Evolutionary conservation across 2,888 invertebrate species (phyloP), one percentile per base, ranked within the genome.

Genomic region (Luperina testacea): DNA sequence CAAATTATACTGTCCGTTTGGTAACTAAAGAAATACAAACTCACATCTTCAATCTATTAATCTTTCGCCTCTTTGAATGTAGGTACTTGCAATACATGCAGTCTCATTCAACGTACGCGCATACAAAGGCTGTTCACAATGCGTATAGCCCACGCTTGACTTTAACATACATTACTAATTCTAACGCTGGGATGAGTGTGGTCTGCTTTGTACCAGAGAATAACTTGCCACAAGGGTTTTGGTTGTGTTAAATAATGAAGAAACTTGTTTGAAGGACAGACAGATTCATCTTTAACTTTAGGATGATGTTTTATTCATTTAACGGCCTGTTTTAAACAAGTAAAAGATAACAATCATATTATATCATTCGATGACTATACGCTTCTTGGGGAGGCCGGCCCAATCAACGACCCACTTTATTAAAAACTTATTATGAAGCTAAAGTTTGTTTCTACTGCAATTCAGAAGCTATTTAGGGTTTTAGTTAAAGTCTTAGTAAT

Each of bases 141-240:
- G 74, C 63, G 27, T 51, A 38, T 57, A 2, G 80, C 87, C 85
- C 84, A 85, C 85, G 87, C 84, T 51, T 69, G 32, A 20, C 15
- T 63, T 65, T 64, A 63, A 42, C 71, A 82, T 72, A 75, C 63
- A 80, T 84, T 84, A 83, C 65, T 48, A 38, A 64, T 87, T 77
- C 84, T 69, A 77, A 74, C 13, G 63, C 38, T 68, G 38, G 45
- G 72, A 74, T 32, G 59, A 80, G 87, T 85, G 69, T 67, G 63
- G 45, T 84, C 81, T 38, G 24, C 61, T 72, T 77, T 48, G 85
- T 77, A 80, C 84, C 45, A 9, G n/a, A 45, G 80, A 67, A 74
- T 72, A 74, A 65, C 27, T 61, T 48, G 17, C 64, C 45, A 2
- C 11, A 8, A 2, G n/a, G 7, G 11, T 42, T 48, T 63, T 20